Conservation (phyloP, 30 jellyfish, hydroid and myxozoan genomes). For the Cassiopea xamachana region DNA sequence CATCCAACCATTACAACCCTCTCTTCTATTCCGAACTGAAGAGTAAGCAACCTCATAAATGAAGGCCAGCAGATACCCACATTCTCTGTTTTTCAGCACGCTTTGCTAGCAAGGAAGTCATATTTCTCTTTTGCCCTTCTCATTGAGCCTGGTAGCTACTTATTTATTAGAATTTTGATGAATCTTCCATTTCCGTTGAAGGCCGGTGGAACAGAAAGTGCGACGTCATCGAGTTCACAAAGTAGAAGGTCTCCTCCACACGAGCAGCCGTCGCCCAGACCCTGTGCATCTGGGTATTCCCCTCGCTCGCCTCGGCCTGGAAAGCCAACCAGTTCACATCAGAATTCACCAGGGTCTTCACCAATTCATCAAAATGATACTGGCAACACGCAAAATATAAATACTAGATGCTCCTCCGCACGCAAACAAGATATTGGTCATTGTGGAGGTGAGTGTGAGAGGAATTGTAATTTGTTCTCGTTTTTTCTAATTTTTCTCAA, state of each 20-base stretch:
- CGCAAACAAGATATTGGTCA: slow-evolving; percentile 40
- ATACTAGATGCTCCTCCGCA: slow-evolving; percentile 29
- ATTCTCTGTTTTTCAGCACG: too few relatives aligned
- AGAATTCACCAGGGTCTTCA: slow-evolving; percentile 56
- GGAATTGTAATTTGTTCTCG: too few relatives aligned
- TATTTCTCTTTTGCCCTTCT: too few relatives aligned
- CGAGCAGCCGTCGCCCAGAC: slow-evolving; percentile 72
- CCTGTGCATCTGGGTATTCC: slow-evolving; percentile 75
- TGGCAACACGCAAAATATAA: slow-evolving; percentile 3
- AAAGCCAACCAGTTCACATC: slow-evolving; percentile 49
- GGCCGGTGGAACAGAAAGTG: slow-evolving; percentile 85
- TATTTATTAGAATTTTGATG: background rate
- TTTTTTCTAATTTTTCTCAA: too few relatives aligned
- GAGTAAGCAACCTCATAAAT: too few relatives aligned
- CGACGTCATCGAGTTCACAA: slow-evolving; percentile 86
- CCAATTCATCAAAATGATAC: slow-evolving; percentile 23
- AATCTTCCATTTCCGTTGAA: background rate
- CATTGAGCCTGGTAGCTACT: too few relatives aligned
- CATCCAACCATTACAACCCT: too few relatives aligned
- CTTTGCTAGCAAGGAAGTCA: too few relatives aligned
- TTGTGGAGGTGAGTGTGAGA: slow-evolving; percentile 40
- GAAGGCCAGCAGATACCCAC: too few relatives aligned
- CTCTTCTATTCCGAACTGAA: too few relatives aligned
- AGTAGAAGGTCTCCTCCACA: slow-evolving; percentile 84
- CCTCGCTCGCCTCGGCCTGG: slow-evolving; percentile 66